These are phyloP conservation scores for Edolisoma coerulescens DNA, from an alignment of 2,113 vertebrate genomes.

Conservation along the genomic window DNA sequence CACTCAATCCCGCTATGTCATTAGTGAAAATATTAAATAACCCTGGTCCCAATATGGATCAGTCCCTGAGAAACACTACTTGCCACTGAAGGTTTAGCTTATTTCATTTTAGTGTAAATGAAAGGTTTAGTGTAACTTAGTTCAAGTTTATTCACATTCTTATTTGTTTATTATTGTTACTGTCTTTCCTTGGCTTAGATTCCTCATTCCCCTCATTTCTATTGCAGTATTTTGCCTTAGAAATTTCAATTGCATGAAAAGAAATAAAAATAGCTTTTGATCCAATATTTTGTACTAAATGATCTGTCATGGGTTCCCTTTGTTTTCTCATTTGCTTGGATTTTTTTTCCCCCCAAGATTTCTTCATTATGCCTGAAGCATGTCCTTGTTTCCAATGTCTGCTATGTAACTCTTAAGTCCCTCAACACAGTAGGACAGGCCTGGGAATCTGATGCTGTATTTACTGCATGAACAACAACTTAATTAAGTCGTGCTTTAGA, in stretches of 20 bases:
- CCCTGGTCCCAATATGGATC: too few relatives aligned
- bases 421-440: conserved; percentile 45
- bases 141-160: background rate
- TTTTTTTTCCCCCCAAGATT: background rate
- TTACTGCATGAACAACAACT: conserved; percentile 73
- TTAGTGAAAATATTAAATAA: background rate
- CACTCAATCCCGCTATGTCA: background rate
- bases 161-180: background rate
- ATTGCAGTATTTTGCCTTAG: background rate
- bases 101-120: background rate
- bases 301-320: background rate
- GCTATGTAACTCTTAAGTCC: conserved; percentile 33
- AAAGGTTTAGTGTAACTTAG: background rate
- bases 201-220: background rate
- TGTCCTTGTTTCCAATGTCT: conserved; percentile 34
- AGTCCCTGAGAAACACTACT: background rate
- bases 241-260: background rate
- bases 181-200: background rate
- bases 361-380: background rate
- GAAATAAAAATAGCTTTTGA: background rate
- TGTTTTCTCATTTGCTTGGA: background rate
- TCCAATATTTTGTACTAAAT: background rate
- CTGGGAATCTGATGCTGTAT: conserved; percentile 61
- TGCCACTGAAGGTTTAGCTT: background rate
- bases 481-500: conserved; percentile 73